Evolutionary conservation across 2,888 invertebrate species (phyloP).

Genomic region (Epirrhoe tristata): DNA sequence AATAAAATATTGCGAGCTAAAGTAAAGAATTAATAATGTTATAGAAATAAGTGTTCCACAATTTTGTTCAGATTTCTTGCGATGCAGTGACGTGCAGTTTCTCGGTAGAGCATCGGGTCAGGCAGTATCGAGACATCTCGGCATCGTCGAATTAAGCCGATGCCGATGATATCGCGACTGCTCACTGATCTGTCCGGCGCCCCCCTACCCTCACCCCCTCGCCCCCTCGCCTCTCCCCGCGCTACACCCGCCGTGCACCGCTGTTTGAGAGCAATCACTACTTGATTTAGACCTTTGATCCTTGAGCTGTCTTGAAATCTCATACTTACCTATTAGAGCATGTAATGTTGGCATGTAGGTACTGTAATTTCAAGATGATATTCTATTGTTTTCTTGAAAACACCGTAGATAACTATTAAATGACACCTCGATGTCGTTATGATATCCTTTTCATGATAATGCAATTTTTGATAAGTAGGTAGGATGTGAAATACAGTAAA

Average conservation of each 20-base stretch:
- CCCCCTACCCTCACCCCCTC: not conserved
- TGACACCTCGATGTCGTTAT: too few relatives aligned
- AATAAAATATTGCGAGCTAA: too few relatives aligned
- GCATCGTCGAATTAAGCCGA: constrained; percentile 55
- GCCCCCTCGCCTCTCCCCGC: not conserved
- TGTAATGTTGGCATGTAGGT: too few relatives aligned
- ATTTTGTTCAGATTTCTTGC: not conserved
- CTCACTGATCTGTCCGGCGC: constrained; percentile 39
- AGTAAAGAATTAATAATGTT: too few relatives aligned
- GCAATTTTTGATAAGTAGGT: too few relatives aligned
- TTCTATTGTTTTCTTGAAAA: too few relatives aligned
- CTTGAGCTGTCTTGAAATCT: not conserved
- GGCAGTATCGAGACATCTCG: constrained; percentile 47
- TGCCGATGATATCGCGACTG: constrained; percentile 59
- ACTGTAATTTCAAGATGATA: too few relatives aligned
- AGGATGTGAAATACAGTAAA: too few relatives aligned
- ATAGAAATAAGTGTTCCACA: not conserved
- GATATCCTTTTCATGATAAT: too few relatives aligned
- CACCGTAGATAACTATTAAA: too few relatives aligned
- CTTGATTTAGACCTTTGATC: constrained; percentile 1
- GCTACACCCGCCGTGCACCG: not conserved
- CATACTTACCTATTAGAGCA: not conserved
- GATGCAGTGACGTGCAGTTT: not conserved
- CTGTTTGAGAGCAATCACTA: not conserved
- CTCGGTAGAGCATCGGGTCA: constrained; percentile 10